These are phyloP conservation scores for Hydrocynus forskahlii DNA, from an alignment of 2,797 vertebrate species.

Conservation along the genomic window DNA sequence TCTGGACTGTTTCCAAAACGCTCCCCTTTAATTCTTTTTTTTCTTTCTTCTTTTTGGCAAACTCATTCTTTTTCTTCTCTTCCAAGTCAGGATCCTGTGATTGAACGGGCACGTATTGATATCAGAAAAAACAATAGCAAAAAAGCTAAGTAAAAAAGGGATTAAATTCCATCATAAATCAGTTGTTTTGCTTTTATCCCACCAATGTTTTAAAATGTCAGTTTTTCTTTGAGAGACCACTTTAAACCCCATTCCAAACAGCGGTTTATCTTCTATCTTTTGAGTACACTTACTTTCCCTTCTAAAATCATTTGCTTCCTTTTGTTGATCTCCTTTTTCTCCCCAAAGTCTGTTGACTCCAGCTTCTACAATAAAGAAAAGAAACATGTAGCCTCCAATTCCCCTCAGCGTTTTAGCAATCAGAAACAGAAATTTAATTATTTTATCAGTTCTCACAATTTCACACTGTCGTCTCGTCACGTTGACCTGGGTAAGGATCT, in stretches of 20 bases:
- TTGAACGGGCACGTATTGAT: background rate
- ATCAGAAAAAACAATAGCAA: background rate
- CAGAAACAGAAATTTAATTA: background rate
- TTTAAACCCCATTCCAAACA: background rate
- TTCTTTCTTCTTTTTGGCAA: slow-evolving; percentile 85
- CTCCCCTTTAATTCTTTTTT: slow-evolving; percentile 83
- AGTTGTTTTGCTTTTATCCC: background rate
- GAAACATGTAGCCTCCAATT: background rate
- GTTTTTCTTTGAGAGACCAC: background rate
- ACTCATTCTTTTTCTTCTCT: slow-evolving; percentile 85
- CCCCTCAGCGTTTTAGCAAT: background rate
- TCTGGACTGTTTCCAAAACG: slow-evolving; percentile 76
- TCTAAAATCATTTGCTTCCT: slow-evolving; percentile 94
- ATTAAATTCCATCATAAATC: background rate
- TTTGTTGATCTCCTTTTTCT: slow-evolving; percentile 96
- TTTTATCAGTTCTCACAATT: slow-evolving; percentile 77
- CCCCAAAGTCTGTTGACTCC: slow-evolving; percentile 90
- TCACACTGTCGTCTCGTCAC: slow-evolving; percentile 91
- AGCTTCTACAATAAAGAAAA: slow-evolving; percentile 80
- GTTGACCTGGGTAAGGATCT: slow-evolving; percentile 95
- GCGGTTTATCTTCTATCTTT: background rate
- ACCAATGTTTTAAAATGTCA: background rate
- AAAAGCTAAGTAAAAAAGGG: background rate
- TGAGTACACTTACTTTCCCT: slow-evolving; percentile 82
- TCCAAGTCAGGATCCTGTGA: slow-evolving; percentile 91